phyloP scores from a whole-genome alignment of 2,113 vertebrate genomes.

The Rhinoderma darwinii region DNA sequence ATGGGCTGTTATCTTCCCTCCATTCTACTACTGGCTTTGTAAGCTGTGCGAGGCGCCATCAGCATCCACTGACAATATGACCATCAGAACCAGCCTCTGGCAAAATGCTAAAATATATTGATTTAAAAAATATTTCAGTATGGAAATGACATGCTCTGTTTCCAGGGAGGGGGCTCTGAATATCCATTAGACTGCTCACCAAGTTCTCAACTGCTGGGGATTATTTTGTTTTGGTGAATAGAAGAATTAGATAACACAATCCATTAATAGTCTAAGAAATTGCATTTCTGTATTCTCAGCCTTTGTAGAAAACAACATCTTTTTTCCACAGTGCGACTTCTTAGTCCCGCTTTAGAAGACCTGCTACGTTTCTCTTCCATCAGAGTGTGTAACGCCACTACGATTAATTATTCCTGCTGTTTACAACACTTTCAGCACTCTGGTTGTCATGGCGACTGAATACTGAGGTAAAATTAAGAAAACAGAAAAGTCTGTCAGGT shows the following conservation, averaged over 20 bases:
- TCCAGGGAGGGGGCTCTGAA: neutral
- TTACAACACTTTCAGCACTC: conserved; percentile 61
- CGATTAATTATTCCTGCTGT: conserved; percentile 65
- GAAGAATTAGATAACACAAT: conserved; percentile 20
- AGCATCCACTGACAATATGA: neutral
- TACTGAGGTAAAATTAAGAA: conserved; percentile 59
- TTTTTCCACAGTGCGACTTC: conserved; percentile 18
- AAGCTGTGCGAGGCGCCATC: neutral
- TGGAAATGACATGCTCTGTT: neutral
- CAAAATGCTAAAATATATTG: conserved; percentile 6
- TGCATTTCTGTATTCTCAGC: neutral
- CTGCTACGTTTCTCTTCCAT: conserved; percentile 56
- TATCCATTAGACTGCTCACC: neutral
- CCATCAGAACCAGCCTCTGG: neutral
- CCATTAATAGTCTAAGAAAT: neutral
- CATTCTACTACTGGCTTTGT: neutral
- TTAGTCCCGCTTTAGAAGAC: conserved; percentile 7
- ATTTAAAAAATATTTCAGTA: neutral
- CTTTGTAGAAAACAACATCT: neutral
- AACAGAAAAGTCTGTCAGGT: conserved; percentile 56
- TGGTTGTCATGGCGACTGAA: conserved; percentile 64
- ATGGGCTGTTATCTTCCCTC: neutral
- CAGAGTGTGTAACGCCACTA: conserved; percentile 61
- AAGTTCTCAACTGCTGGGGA: neutral
- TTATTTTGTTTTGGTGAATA: conserved; percentile 5